Evolutionary conservation across 2,797 vertebrate species (phyloP).

Genomic region (Danionella dracula): DNA sequence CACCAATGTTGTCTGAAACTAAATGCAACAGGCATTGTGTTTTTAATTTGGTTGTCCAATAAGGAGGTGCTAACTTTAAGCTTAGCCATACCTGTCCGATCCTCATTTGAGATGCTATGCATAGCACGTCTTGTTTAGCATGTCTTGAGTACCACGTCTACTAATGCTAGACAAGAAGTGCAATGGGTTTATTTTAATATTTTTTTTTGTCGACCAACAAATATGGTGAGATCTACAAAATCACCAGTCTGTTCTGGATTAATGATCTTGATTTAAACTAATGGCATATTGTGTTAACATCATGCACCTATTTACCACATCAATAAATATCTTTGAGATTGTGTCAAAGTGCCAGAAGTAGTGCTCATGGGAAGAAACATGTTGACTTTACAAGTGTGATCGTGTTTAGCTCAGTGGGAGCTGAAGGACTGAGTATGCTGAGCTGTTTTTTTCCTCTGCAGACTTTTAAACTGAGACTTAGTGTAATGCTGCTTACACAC

Average conservation of each 20-base stretch:
- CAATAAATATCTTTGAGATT: slow-evolving; percentile 29
- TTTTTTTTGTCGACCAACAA: slow-evolving; percentile 9
- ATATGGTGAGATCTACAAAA: slow-evolving; percentile 4
- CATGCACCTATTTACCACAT: slow-evolving; percentile 11
- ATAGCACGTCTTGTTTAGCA: no score
- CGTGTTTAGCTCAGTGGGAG: slow-evolving; percentile 55
- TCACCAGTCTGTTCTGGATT: slow-evolving; percentile 8
- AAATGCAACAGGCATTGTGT: no score
- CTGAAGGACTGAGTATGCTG: slow-evolving; percentile 51
- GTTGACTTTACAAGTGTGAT: slow-evolving; percentile 49
- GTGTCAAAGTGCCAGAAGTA: slow-evolving; percentile 37
- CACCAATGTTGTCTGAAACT: no score
- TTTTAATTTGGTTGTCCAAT: no score
- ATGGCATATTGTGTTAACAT: not conserved
- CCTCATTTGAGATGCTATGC: no score
- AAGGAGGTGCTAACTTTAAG: no score
- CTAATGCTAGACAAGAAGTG: no score
- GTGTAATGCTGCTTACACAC: slow-evolving; percentile 42
- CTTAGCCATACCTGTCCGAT: no score
- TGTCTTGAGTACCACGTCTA: no score
- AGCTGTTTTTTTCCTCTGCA: slow-evolving; percentile 53
- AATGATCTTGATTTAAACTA: slow-evolving; percentile 1
- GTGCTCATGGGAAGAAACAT: slow-evolving; percentile 23
- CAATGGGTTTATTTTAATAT: not conserved
- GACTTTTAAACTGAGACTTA: slow-evolving; percentile 61